Percentiles rank a stretch among this genome's conserved stretches.
Evolutionary conservation across 2,797 vertebrate genomes (phyloP).

Genomic region (Apogon hyalosoma): DNA sequence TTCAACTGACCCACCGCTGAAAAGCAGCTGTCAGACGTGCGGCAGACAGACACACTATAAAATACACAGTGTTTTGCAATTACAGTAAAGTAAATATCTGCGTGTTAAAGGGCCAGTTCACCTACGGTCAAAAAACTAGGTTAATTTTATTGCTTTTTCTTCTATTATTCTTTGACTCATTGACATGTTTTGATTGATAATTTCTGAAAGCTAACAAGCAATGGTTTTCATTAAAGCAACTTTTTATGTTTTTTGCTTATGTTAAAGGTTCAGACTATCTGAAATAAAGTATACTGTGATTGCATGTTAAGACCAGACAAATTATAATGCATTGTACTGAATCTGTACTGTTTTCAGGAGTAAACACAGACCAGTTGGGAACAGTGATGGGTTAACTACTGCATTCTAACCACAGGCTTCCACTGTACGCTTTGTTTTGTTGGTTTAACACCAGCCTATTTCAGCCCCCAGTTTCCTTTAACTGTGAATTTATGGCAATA

Average conservation of each 20-base stretch:
- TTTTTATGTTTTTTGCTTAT: no score
- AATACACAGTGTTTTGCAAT: conserved; percentile 1
- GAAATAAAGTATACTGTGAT: no score
- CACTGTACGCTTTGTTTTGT: not conserved
- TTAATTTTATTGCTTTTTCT: no score
- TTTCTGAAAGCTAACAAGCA: no score
- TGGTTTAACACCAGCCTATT: conserved; percentile 9
- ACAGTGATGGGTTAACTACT: not conserved
- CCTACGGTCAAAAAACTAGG: no score
- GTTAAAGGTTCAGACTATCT: no score
- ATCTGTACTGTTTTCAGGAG: no score
- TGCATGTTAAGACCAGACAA: no score
- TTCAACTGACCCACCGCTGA: conserved; percentile 82
- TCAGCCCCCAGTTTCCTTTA: not conserved
- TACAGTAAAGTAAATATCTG: not conserved
- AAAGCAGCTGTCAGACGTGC: conserved; percentile 56
- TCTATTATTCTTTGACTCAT: no score
- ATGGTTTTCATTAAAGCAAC: no score
- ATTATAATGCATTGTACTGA: no score
- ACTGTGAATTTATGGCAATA: conserved; percentile 1
- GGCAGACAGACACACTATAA: conserved; percentile 31
- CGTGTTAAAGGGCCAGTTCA: not conserved
- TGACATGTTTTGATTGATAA: no score
- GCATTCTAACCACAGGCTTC: not conserved
- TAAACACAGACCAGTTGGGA: not conserved